Conservation (phyloP, 2,888 invertebrate species). For the Sylvicola fuscatus region DNA sequence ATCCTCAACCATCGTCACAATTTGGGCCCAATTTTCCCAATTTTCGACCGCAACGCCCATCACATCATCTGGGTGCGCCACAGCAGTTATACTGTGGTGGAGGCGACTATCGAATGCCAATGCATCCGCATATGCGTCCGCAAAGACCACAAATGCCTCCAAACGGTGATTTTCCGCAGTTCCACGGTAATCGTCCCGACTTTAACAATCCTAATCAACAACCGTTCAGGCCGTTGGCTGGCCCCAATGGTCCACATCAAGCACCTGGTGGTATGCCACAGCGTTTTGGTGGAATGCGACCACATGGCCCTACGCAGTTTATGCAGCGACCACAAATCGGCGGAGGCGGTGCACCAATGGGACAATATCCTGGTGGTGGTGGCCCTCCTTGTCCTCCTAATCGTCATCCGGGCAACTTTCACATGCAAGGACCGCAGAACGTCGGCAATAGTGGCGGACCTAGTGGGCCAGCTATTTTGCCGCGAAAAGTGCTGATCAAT, state of each 20-base stretch:
- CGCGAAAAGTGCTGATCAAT: slow-evolving; percentile 22
- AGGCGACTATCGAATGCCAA: no score
- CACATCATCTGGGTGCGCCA: slow-evolving; percentile 11
- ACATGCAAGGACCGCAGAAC: neutral
- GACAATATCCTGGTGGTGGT: neutral
- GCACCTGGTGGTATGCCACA: neutral
- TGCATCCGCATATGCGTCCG: no score
- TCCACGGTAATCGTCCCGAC: neutral
- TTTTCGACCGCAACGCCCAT: slow-evolving; percentile 30
- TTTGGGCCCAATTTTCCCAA: slow-evolving; percentile 19
- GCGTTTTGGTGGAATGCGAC: neutral
- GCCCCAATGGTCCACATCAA: neutral
- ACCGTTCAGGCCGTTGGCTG: neutral
- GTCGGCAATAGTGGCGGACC: no score
- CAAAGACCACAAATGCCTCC: neutral
- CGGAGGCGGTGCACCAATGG: neutral
- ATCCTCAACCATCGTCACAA: neutral
- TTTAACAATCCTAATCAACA: neutral
- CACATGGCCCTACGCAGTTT: no score
- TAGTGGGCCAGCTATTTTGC: slow-evolving; percentile 2
- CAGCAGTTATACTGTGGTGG: slow-evolving; percentile 3
- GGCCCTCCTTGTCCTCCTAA: slow-evolving; percentile 18
- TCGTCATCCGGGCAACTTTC: neutral
- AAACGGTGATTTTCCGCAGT: neutral
- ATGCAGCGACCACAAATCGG: neutral